phyloP scores from a whole-genome alignment of 2,888 invertebrate species.

The Helleia helle region DNA sequence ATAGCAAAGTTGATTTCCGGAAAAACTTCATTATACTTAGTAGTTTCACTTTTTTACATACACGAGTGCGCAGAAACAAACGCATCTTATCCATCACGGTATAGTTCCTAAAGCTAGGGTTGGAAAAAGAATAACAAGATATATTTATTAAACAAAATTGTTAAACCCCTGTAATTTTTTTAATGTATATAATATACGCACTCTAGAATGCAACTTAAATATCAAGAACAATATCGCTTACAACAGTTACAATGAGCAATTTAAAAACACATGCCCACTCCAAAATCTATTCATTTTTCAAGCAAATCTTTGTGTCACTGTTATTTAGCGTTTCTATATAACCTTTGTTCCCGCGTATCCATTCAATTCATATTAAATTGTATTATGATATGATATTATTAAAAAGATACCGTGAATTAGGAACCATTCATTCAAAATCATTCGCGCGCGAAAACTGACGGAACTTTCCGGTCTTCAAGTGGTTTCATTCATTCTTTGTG shows the following conservation, averaged over 20 bases:
- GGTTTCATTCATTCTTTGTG: slow-evolving; percentile 32
- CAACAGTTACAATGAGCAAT: slow-evolving; percentile 16
- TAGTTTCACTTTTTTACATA: too few species aligned
- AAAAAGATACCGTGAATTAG: slow-evolving; percentile 62
- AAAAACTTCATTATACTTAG: too few species aligned
- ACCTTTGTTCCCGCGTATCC: slow-evolving; percentile 31
- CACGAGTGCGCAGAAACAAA: too few species aligned
- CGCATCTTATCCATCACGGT: too few species aligned
- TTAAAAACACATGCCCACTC: slow-evolving; percentile 27
- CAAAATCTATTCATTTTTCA: slow-evolving; percentile 24
- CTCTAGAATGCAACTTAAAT: slow-evolving; percentile 7
- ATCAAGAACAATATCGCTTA: slow-evolving; percentile 17
- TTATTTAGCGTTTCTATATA: slow-evolving; percentile 22
- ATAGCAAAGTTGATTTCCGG: too few species aligned
- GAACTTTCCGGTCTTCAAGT: slow-evolving; percentile 67
- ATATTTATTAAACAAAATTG: too few species aligned
- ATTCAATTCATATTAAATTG: slow-evolving; percentile 36
- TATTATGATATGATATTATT: slow-evolving; percentile 59
- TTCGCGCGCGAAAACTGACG: slow-evolving; percentile 59
- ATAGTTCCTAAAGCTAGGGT: too few species aligned
- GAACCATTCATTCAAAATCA: slow-evolving; percentile 37
- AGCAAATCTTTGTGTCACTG: slow-evolving; percentile 28
- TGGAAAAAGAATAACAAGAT: too few species aligned
- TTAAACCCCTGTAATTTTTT: too few species aligned
- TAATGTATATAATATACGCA: neutral